Evolutionary conservation across 1,140 invertebrate species (phyloP), one percentile per base, ranked within the genome.

Genomic region (Meloidogyne hapla): DNA sequence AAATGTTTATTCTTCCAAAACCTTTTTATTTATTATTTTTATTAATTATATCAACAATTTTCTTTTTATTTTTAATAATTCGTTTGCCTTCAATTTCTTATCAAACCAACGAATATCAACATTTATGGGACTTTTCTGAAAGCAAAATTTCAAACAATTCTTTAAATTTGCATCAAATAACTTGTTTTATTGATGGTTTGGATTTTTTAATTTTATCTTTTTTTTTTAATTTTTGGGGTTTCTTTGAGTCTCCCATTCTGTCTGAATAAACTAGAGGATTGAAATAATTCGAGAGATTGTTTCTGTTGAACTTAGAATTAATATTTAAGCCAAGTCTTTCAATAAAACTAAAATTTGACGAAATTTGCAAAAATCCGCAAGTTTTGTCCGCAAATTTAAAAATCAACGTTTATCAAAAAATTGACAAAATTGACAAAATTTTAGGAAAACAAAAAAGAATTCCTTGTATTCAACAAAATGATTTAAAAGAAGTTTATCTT

Each of bases 11-110:
- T 56, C 18, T 42, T 42, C 40, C 40, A 42, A 42, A 42, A 42
- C 45, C 45, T 48, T 48, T 48, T 18, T 48, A 48, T 21, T 5
- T 56, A 5, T 56, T 56, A 56, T n/a, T 56, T n/a, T 56, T 56
- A 56, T n/a, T 56, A 56, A n/a, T 56, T 56, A 56, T 56, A n/a
- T n/a, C 48, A 56, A 56, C 18, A 56, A 56, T 56, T n/a, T 56
- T 56, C 18, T 6, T 56, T n/a, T 56, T 56, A 56, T 56, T 56
- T 21, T 56, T 56, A 56, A 56, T 13, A 6, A 15, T 56, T 56
- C 48, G 48, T 8, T 56, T 56, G 18, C 48, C 48, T 56, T 56
- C 48, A 56, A 56, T 56, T 56, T n/a, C 48, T 56, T n/a, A 56
- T n/a, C 48, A 56, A 56, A 56, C 12, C 8, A 56, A 56, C n/a